phyloP scores from a whole-genome alignment of 2,888 invertebrate species.

The Carcina quercana region DNA sequence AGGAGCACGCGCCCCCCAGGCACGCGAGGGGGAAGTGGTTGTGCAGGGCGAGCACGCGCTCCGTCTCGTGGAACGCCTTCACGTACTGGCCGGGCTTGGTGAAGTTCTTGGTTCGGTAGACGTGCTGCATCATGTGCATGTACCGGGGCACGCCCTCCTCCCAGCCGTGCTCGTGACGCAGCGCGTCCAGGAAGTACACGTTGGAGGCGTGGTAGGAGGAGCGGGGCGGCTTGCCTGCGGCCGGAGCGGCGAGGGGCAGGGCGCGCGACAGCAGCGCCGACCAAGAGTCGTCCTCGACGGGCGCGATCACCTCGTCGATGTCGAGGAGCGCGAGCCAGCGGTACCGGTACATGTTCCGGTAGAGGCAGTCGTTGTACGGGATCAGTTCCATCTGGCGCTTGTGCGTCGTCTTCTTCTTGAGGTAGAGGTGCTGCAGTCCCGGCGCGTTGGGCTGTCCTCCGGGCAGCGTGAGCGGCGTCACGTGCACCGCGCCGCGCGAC shows the following conservation, averaged over 20 bases:
- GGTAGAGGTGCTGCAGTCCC: slow-evolving; percentile 90
- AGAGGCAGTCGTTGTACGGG: slow-evolving; percentile 97
- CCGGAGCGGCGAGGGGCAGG: slow-evolving; percentile 76
- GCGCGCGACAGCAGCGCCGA: slow-evolving; percentile 83
- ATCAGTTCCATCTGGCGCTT: slow-evolving; percentile 96
- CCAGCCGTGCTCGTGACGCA: slow-evolving; percentile 85
- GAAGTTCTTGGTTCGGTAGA: slow-evolving; percentile 91
- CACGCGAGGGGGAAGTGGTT: slow-evolving; percentile 95
- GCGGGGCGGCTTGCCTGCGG: slow-evolving; percentile 67
- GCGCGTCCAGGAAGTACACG: slow-evolving; percentile 93
- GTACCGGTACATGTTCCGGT: slow-evolving; percentile 93
- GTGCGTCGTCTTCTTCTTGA: slow-evolving; percentile 93
- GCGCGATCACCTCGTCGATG: slow-evolving; percentile 96
- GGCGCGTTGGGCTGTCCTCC: slow-evolving; percentile 94
- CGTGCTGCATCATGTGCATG: slow-evolving; percentile 96
- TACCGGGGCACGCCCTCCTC: slow-evolving; percentile 88
- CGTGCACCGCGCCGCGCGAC: slow-evolving; percentile 78
- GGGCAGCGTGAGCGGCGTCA: slow-evolving; percentile 88
- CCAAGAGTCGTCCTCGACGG: slow-evolving; percentile 84
- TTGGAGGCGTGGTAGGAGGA: slow-evolving; percentile 93
- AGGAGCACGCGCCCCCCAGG: slow-evolving; percentile 87
- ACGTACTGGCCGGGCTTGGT: slow-evolving; percentile 95
- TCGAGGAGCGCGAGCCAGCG: slow-evolving; percentile 93
- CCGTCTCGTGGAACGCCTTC: slow-evolving; percentile 95
- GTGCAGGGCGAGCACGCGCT: slow-evolving; percentile 90